phyloP scores from a whole-genome alignment of 2,113 vertebrate species.

The Oxygymnocypris stewartii region DNA sequence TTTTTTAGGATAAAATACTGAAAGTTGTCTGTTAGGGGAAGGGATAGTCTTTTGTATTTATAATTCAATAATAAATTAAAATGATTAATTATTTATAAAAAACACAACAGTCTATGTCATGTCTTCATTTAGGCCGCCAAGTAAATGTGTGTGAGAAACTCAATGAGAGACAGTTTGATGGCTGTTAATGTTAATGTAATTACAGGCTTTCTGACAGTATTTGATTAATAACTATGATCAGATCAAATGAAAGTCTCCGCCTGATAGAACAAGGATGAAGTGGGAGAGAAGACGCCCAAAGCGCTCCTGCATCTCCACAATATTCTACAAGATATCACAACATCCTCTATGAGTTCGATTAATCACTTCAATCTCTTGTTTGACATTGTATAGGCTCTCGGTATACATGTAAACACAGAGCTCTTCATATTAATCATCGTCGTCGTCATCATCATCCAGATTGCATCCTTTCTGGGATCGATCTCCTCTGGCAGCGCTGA shows the following conservation, averaged over 20 bases:
- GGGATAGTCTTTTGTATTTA: neutral
- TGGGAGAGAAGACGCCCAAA: constrained; percentile 25
- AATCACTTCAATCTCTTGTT: constrained; percentile 28
- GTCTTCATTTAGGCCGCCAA: neutral
- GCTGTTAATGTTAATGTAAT: constrained; percentile 48
- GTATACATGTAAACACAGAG: constrained; percentile 49
- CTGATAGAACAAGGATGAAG: constrained; percentile 26
- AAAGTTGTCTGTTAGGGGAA: neutral
- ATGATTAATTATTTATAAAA: neutral
- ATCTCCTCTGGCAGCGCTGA: constrained; percentile 67
- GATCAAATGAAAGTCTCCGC: constrained; percentile 4
- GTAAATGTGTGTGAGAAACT: neutral
- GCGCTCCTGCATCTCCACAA: neutral
- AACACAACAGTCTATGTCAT: neutral
- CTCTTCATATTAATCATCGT: constrained; percentile 74
- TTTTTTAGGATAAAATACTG: neutral
- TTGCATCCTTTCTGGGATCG: constrained; percentile 66
- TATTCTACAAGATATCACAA: constrained; percentile 14
- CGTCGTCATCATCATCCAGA: constrained; percentile 72
- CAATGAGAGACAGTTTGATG: constrained; percentile 25
- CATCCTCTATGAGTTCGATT: neutral
- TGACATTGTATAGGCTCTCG: constrained; percentile 20
- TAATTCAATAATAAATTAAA: neutral
- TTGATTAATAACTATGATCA: constrained; percentile 52
- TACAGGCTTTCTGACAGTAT: constrained; percentile 46